phyloP scores from a whole-genome alignment of 1,140 invertebrate species.

The Portunus trituberculatus region DNA sequence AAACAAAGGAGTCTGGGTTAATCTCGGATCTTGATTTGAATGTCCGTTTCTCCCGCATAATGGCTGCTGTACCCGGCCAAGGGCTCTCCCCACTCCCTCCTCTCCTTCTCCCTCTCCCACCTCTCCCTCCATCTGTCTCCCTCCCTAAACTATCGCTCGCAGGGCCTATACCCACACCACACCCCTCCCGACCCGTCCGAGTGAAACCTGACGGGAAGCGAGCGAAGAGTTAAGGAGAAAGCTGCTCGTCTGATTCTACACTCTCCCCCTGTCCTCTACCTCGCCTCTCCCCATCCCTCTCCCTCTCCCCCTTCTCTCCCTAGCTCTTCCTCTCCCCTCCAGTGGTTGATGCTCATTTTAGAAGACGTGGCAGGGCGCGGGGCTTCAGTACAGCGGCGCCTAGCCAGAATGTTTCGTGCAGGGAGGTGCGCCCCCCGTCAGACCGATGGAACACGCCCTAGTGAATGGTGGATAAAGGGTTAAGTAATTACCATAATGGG shows the following conservation, averaged over 20 bases:
- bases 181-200: not conserved
- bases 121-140: not conserved
- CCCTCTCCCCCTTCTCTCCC: not conserved
- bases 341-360: conserved; percentile 69
- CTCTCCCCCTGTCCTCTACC: not conserved
- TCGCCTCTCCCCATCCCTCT: too few relatives aligned
- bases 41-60: conserved; percentile 69
- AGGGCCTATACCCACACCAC: not conserved
- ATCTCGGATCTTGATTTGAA: conserved; percentile 74
- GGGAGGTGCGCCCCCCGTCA: not conserved
- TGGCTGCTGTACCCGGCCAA: conserved; percentile 49
- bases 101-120: not conserved
- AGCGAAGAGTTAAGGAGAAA: not conserved
- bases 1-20: conserved; percentile 72
- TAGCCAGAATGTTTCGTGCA: conserved; percentile 47
- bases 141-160: not conserved
- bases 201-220: conserved; percentile 44
- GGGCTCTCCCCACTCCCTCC: not conserved
- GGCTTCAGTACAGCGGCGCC: not conserved
- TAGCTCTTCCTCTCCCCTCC: not conserved
- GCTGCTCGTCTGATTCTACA: not conserved
- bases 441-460: not conserved
- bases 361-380: conserved; percentile 61
- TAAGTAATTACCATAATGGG: conserved; percentile 68
- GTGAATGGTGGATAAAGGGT: conserved; percentile 69